Percentiles rank a stretch among this genome's conserved stretches.
These are phyloP conservation scores for Pelochelys cantorii DNA, from an alignment of 2,797 vertebrate species.

Conservation along the genomic window DNA sequence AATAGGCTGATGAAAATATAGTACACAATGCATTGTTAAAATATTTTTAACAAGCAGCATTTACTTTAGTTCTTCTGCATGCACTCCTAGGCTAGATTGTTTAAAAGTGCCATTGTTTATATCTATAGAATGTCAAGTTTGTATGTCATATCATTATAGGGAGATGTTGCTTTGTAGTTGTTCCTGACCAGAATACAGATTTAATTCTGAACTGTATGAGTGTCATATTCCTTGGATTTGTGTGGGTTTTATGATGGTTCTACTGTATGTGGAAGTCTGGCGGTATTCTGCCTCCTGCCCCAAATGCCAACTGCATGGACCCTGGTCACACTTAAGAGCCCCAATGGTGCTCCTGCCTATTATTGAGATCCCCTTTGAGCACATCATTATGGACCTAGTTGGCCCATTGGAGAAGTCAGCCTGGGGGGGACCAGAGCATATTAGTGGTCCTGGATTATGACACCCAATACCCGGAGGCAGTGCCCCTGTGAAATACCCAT, in stretches of 20 bases:
- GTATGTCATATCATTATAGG: not conserved
- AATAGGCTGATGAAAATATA: not conserved
- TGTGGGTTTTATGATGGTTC: not conserved
- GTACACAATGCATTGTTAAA: slow-evolving; percentile 15
- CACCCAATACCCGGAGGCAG: too few species aligned
- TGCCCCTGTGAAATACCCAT: too few species aligned
- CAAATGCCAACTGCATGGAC: too few species aligned
- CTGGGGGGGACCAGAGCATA: too few species aligned
- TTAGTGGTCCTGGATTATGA: too few species aligned
- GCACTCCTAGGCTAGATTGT: not conserved
- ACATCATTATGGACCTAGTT: too few species aligned
- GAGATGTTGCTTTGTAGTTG: not conserved
- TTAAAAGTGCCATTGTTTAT: not conserved
- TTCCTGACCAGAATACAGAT: not conserved
- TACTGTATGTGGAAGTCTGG: too few species aligned
- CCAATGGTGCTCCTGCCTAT: too few species aligned
- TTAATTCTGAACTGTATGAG: not conserved
- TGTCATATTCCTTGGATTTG: not conserved
- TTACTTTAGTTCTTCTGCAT: not conserved
- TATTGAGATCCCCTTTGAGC: too few species aligned
- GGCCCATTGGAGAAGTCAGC: too few species aligned
- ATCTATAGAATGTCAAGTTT: not conserved
- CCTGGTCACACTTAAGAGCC: too few species aligned
- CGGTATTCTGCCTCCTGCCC: too few species aligned
- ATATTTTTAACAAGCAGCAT: not conserved